These are phyloP conservation scores for Ormyrus pomaceus DNA, from an alignment of 2,888 invertebrate genomes.

Conservation along the genomic window DNA sequence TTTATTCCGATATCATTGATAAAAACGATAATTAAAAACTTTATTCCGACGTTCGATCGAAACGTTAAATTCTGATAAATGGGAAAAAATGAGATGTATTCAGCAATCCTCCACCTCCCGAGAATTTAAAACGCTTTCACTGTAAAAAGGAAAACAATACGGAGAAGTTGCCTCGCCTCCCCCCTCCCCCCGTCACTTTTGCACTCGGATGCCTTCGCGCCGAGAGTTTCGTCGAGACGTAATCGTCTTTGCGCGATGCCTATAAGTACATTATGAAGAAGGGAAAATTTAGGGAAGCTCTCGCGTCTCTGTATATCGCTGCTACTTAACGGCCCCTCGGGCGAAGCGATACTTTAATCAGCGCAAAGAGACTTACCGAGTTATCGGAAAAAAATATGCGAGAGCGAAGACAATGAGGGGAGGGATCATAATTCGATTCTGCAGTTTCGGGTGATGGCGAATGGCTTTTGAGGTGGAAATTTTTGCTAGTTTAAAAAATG, in stretches of 20 bases:
- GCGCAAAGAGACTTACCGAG: slow-evolving; percentile 37
- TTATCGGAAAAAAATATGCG: slow-evolving; percentile 31
- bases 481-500: neutral
- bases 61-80: too few species aligned
- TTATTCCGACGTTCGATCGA: too few species aligned
- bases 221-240: slow-evolving; percentile 9
- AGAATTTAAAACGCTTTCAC: slow-evolving; percentile 23
- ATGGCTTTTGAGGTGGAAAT: neutral
- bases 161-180: slow-evolving; percentile 5
- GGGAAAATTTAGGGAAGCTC: slow-evolving; percentile 25
- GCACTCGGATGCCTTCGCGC: neutral
- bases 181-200: neutral
- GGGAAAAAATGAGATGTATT: too few species aligned
- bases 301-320: slow-evolving; percentile 21
- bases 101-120: too few species aligned
- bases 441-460: neutral
- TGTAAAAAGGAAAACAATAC: slow-evolving; percentile 18
- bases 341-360: slow-evolving; percentile 35
- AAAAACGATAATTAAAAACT: too few species aligned
- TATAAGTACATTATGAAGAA: slow-evolving; percentile 33
- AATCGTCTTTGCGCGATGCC: slow-evolving; percentile 35
- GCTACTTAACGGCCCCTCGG: slow-evolving; percentile 9
- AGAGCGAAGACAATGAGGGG: slow-evolving; percentile 9
- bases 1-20: too few species aligned
- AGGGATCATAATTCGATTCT: slow-evolving; percentile 17